Evolutionary conservation across 1,140 invertebrate species (phyloP).

Genomic region (Drosophila dunni): DNA sequence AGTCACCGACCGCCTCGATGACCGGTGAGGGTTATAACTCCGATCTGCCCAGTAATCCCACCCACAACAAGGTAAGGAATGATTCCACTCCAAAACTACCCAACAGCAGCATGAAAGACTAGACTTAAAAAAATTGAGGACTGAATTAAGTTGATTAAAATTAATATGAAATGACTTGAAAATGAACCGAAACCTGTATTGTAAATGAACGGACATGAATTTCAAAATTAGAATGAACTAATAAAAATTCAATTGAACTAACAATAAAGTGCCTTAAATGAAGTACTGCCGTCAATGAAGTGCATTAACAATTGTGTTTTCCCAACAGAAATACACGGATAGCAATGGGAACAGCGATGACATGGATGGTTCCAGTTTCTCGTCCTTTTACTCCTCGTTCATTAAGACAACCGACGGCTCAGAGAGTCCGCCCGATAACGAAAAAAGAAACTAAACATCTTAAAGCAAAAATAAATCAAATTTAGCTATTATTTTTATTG

Average conservation of each 20-base stretch:
- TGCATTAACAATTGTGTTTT: neutral
- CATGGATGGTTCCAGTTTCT: conserved; percentile 86
- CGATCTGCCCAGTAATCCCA: conserved; percentile 48
- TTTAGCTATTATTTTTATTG: neutral
- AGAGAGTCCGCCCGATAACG: conserved; percentile 77
- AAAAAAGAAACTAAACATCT: conserved; percentile 71
- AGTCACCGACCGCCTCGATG: conserved; percentile 84
- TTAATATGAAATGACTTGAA: no score
- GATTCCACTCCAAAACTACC: no score
- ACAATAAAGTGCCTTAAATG: no score
- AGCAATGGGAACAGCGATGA: conserved; percentile 84
- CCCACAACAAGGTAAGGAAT: conserved; percentile 47
- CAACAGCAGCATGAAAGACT: no score
- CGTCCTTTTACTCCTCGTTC: conserved; percentile 86
- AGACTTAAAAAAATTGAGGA: no score
- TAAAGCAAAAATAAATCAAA: conserved; percentile 64
- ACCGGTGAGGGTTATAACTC: conserved; percentile 63
- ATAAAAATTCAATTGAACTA: no score
- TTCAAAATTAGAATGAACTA: no score
- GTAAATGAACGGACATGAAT: no score
- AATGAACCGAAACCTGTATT: no score
- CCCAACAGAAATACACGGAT: conserved; percentile 65
- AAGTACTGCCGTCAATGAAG: no score
- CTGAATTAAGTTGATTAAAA: no score
- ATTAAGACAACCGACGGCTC: conserved; percentile 85